Base-by-base conservation (phyloP, 2,113 vertebrate species). In the Percopsis transmontana region DNA sequence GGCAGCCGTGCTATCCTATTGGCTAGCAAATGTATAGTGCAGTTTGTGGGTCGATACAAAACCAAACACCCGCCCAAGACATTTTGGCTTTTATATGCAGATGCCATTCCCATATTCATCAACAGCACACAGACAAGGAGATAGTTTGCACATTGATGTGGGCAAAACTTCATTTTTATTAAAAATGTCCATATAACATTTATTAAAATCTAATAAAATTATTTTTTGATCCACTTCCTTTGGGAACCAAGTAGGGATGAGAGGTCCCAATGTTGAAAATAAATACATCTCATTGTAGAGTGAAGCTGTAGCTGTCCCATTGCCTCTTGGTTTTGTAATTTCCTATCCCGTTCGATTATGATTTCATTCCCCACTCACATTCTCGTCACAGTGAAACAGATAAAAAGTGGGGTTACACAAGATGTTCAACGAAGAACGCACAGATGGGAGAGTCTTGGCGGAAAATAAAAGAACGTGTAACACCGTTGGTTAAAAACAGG, bases 201-300 rank as follows among this genome's bases (percentile, higher is more conserved):
- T 91, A 87, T 88, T 93, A 92, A 92, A 93, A 92, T 91, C 88
- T 91, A 92, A 89, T 92, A 91, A 92, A 92, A 90, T 88, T 86
- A 90, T 85, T 91, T 63, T 85, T 89, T 81, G 68, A 88, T 87
- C 85, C 85, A 89, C 72, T 85, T 85, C 59, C 70, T 75, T 80
- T 85, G 50, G 68, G 85, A 77, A 76, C 87, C 82, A 64, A 85
- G 74, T 71, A 61, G 62, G 79, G 70, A 77, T 81, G 52, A 63
- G 81, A 79, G 88, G 84, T 88, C 86, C 80, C 85, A 77, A 72
- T 73, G 77, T 80, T 87, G 79, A 86, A 88, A 91, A 92, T 91
- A 93, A 92, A 93, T 91, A 92, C 82, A 88, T 88, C 70, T 85
- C 62, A 66, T 72, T n/a, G 62, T 66, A 39, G 71, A 79, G 70